Conservation (phyloP, 2,888 invertebrate species). For the Drosophila leonis region DNA sequence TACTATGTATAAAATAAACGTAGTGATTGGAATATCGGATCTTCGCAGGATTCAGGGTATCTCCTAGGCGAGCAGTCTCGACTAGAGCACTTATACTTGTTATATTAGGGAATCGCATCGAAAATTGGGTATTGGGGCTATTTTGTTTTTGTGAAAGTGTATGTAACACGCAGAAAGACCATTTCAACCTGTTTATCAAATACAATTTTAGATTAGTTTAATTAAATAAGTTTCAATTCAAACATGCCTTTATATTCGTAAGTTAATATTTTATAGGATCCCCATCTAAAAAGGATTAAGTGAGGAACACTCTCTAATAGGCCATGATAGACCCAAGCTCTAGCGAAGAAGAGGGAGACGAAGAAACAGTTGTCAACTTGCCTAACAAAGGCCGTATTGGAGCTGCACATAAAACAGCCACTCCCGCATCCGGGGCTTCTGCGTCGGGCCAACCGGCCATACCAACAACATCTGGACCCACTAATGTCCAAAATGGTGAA, state of each 20-base stretch:
- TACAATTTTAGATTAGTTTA: too few relatives aligned
- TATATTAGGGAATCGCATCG: too few relatives aligned
- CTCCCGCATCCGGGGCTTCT: conserved; percentile 38
- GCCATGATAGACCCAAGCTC: conserved; percentile 97
- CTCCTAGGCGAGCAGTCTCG: too few relatives aligned
- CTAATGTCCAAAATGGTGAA: conserved; percentile 86
- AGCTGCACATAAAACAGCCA: conserved; percentile 68
- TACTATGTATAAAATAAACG: too few relatives aligned
- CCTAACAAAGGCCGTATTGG: conserved; percentile 79
- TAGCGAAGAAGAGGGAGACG: conserved; percentile 97
- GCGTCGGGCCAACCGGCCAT: conserved; percentile 6
- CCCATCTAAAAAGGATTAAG: background rate
- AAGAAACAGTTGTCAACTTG: conserved; percentile 89
- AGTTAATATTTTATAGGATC: background rate
- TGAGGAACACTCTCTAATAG: background rate
- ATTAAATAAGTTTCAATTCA: too few relatives aligned
- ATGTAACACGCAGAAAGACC: too few relatives aligned
- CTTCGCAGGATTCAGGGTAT: too few relatives aligned
- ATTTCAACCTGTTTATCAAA: too few relatives aligned
- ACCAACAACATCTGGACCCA: conserved; percentile 15
- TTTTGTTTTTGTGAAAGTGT: too few relatives aligned
- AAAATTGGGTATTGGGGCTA: too few relatives aligned
- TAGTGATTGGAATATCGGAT: too few relatives aligned
- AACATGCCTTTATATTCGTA: background rate
- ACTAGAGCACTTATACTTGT: too few relatives aligned